These are phyloP conservation scores for Drosophila rubida DNA, from an alignment of 2,888 invertebrate species.

Conservation along the genomic window DNA sequence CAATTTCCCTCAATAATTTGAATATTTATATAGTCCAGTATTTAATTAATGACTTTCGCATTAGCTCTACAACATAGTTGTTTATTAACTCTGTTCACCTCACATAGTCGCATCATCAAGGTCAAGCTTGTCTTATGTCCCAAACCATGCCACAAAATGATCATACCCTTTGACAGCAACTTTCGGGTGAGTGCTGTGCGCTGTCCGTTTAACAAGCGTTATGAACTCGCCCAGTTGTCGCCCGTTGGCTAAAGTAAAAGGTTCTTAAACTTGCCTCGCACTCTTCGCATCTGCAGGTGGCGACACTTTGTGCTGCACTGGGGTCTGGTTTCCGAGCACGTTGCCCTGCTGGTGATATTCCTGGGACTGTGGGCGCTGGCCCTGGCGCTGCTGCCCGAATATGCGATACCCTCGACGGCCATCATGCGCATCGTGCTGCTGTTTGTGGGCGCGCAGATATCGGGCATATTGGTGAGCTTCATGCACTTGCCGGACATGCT, in stretches of 20 bases:
- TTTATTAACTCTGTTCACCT: no score
- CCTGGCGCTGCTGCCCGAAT: slow-evolving; percentile 81
- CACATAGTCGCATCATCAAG: no score
- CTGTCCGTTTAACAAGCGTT: neutral
- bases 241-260: neutral
- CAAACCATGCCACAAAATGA: neutral
- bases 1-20: no score
- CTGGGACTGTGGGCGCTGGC: slow-evolving; percentile 84
- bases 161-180: neutral
- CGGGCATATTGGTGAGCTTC: slow-evolving; percentile 82
- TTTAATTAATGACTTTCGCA: no score
- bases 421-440: slow-evolving; percentile 84
- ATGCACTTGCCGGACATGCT: slow-evolving; percentile 86
- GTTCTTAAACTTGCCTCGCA: neutral
- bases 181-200: neutral
- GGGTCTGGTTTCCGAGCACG: slow-evolving; percentile 81
- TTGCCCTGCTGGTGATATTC: slow-evolving; percentile 82
- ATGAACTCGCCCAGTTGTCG: neutral
- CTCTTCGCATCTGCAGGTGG: slow-evolving; percentile 76
- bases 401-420: slow-evolving; percentile 74
- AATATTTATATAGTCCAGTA: no score
- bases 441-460: slow-evolving; percentile 83
- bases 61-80: no score
- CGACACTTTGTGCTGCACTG: slow-evolving; percentile 80
- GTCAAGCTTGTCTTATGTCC: no score